Evolutionary conservation across 1,140 invertebrate species (phyloP), one percentile per base, ranked within the genome.

Genomic region (Gonatopus flavifemur): DNA sequence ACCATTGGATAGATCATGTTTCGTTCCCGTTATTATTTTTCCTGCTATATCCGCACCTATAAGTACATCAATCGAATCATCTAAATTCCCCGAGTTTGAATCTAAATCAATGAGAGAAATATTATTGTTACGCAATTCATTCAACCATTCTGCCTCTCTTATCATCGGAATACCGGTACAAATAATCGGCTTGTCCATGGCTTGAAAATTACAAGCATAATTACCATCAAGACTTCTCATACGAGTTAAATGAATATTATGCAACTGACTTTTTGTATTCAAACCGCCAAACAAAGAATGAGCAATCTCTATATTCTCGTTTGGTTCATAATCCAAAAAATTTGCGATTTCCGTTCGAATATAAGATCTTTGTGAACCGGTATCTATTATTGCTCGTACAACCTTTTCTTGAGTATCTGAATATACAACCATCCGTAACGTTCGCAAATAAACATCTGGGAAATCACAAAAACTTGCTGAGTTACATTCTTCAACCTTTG

Each of bases 11-110:
- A 74, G 38, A 10, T 60, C 19, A 28, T 46, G 15, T n/a, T 39
- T 56, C 8, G 49, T 47, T 54, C 67, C 69, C 3, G 70, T 69
- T 19, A 55, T 41, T n/a, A 70, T 32, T 44, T 60, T 61, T 28
- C 62, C 69, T 6, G 61, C 64, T 35, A 70, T 39, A 55, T 72
- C 66, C 0, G 63, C 50, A 3, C 61, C 66, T 25, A 64, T 64
- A 10, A 68, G 45, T n/a, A 68, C 12, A 20, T 57, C 50, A 25
- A 68, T 59, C 10, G 44, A 12, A 9, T 48, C 38, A 20, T 56
- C 63, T 3, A 42, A 51, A 22, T 53, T 30, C 20, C 45, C 19
- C 21, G 46, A 37, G 15, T 55, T 22, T 57, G 50, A 62, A 3
- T 55, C 63, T 37, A 64, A 55, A 43, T 64, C 58, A 28, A 31